Evolutionary conservation across 2,113 vertebrate genomes (phyloP).

Genomic region (Ranitomeya imitator): DNA sequence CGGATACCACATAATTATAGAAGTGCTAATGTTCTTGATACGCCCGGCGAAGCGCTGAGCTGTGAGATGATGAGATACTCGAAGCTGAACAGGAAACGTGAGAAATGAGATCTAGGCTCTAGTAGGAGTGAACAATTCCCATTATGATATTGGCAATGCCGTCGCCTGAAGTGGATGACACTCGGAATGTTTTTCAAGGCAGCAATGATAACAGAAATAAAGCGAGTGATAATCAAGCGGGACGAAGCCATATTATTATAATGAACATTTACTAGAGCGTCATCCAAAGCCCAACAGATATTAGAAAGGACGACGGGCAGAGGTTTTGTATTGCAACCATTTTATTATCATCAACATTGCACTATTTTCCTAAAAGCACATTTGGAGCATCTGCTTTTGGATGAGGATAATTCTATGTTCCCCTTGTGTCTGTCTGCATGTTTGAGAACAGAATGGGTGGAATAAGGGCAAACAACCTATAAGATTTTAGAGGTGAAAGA

Average conservation of each 20-base stretch:
- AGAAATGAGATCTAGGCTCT: conserved; percentile 15
- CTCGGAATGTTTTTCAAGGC: neutral
- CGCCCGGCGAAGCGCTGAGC: neutral
- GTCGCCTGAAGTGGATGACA: neutral
- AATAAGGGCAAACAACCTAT: neutral
- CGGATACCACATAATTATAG: conserved; percentile 13
- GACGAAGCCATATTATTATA: neutral
- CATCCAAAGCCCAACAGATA: neutral
- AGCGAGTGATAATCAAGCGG: neutral
- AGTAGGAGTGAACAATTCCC: conserved; percentile 8
- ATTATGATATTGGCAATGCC: neutral
- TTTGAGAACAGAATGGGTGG: neutral
- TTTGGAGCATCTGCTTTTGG: neutral
- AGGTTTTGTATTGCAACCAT: neutral
- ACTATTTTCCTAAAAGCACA: neutral
- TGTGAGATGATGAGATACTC: conserved; percentile 33
- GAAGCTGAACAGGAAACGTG: conserved; percentile 18
- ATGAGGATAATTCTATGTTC: neutral
- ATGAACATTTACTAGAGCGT: neutral
- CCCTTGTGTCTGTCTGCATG: no score
- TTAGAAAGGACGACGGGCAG: neutral
- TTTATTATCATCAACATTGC: neutral
- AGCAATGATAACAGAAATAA: neutral
- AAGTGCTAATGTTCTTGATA: conserved; percentile 31
- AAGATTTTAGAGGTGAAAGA: no score